A percentile compares a stretch with the other conserved stretches of the same genome.
These are phyloP conservation scores for Tethea ocularis DNA, from an alignment of 2,888 invertebrate species.

Conservation along the genomic window DNA sequence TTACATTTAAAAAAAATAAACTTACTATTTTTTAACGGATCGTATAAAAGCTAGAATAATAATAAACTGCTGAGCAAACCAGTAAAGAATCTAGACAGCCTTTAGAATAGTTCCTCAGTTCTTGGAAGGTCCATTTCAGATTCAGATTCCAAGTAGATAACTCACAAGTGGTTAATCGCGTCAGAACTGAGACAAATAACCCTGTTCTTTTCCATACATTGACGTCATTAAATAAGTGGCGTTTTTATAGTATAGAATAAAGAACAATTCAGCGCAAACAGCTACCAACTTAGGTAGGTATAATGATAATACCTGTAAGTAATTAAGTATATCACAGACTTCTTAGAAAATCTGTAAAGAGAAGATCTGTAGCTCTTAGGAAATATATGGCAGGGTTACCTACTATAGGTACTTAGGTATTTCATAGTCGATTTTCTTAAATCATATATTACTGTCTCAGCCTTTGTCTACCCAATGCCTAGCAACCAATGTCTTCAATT, in stretches of 20 bases:
- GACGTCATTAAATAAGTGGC: conserved; percentile 9
- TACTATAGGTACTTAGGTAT: too few species aligned
- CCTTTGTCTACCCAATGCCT: too few species aligned
- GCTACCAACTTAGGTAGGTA: too few species aligned
- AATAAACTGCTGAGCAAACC: background rate
- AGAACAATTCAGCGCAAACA: background rate
- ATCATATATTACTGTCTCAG: too few species aligned
- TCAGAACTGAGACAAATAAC: conserved; percentile 4
- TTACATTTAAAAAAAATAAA: too few species aligned
- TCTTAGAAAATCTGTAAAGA: background rate
- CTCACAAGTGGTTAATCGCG: conserved; percentile 4
- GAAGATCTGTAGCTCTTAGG: background rate
- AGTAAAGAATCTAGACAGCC: background rate
- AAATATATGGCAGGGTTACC: background rate
- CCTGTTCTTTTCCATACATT: conserved; percentile 9
- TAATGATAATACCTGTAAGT: too few species aligned
- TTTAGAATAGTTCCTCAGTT: conserved; percentile 7
- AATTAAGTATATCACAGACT: background rate
- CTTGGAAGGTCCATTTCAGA: conserved; percentile 1
- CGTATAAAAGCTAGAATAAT: conserved; percentile 1
- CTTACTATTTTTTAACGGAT: too few species aligned
- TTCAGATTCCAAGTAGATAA: background rate
- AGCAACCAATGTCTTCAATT: too few species aligned
- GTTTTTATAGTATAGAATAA: background rate
- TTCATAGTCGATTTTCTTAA: too few species aligned